Percentiles rank a stretch among this genome's conserved stretches.
Conservation (phyloP, 1,140 invertebrate genomes). For the Yoshiicerus persimilis region DNA sequence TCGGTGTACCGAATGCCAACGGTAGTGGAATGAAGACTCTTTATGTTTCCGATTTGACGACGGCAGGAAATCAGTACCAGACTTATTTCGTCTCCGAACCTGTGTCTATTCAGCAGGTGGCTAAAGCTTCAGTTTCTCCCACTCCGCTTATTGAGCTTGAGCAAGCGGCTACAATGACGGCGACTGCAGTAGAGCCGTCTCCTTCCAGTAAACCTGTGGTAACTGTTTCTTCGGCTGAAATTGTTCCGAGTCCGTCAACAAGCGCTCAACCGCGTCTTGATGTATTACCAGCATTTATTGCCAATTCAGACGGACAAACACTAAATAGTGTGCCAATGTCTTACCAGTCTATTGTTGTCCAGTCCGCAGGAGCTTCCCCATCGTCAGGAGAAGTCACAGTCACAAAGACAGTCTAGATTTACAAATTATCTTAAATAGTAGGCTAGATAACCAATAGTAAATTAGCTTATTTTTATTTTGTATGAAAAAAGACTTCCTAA, state of each 20-base stretch:
- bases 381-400: background rate
- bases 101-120: background rate
- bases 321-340: slow-evolving; percentile 26
- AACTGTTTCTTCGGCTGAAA: background rate
- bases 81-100: background rate
- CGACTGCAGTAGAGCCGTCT: background rate
- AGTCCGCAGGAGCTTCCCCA: background rate
- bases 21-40: background rate
- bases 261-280: slow-evolving; percentile 6
- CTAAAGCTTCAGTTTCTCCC: background rate
- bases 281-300: slow-evolving; percentile 1
- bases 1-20: background rate
- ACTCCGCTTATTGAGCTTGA: background rate
- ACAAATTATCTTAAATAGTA: background rate
- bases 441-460: background rate
- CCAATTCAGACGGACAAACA: background rate
- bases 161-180: background rate
- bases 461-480: background rate
- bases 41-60: slow-evolving; percentile 36
- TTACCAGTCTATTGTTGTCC: slow-evolving; percentile 31
- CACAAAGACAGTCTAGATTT: background rate
- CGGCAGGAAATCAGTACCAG: slow-evolving; percentile 10
- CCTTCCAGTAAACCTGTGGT: background rate
- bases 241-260: background rate
- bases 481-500: background rate